Conservation (phyloP, 1,140 invertebrate genomes). For the Megathymus violae region DNA sequence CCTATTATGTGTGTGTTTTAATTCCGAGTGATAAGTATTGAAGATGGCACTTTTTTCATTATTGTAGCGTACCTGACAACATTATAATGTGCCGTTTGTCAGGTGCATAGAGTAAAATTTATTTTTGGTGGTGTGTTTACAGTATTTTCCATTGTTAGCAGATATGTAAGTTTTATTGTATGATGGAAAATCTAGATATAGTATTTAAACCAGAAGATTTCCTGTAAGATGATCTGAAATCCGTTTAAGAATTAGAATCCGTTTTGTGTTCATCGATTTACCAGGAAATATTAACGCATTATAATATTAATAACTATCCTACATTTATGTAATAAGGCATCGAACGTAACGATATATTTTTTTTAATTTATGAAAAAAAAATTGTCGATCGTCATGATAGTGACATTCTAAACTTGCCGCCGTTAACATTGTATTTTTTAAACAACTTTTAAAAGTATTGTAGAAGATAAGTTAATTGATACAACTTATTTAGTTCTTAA, state of each 20-base stretch:
- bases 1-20: too few species aligned
- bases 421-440: not conserved
- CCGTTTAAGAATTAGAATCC: not conserved
- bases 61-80: too few species aligned
- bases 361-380: too few species aligned
- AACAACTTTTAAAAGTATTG: constrained; percentile 48
- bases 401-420: not conserved
- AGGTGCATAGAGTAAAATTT: not conserved
- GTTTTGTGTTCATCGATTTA: not conserved
- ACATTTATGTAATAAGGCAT: too few species aligned
- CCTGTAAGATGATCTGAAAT: constrained; percentile 14
- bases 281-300: not conserved
- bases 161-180: not conserved
- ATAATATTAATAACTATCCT: too few species aligned
- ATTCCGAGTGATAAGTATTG: too few species aligned
- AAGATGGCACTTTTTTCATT: too few species aligned
- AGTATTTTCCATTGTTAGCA: constrained; percentile 9
- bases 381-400: not conserved
- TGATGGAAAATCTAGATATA: constrained; percentile 1
- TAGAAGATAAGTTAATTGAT: constrained; percentile 48
- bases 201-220: not conserved
- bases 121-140: not conserved
- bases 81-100: too few species aligned
- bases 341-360: too few species aligned
- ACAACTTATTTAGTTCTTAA: constrained; percentile 49